Base-by-base conservation (phyloP, 2,888 invertebrate species). In the Orchestes rusci region DNA sequence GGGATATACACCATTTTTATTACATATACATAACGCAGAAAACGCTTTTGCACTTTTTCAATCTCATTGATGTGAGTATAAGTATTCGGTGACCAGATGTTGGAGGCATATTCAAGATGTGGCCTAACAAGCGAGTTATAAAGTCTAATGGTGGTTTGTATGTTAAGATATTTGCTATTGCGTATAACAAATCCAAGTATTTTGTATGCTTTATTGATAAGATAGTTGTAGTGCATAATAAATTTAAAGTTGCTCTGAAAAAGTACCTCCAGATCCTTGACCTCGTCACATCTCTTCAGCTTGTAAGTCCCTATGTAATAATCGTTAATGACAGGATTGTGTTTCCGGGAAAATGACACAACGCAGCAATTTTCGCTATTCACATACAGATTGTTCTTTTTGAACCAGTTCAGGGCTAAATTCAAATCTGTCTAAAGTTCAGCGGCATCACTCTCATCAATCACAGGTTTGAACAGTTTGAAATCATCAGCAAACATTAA, bases 131-230 rank as follows among this genome's bases (percentile, higher is more conserved):
- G 13, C 4, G 30, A 10, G 12, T 8, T 30, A 12, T 30, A 30
- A 30, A 30, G 30, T 30, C 30, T 10, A 10, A 13, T 30, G 4
- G 30, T 13, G 7, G 30, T 30, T 30, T 12, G 8, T 5, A 30
- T 30, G 13, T 12, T 30, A 13, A 30, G 13, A 12, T 30, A 8
- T 10, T 30, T 30, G 13, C 30, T 30, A 12, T 30, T 30, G 7
- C 30, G 30, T 13, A 30, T 30, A 7, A 30, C 12, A 30, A n/a
- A n/a, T 8, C 30, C 30, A 30, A 30, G 30, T 10, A 30, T 12
- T 30, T 13, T 30, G 13, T 30, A 30, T 10, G 30, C 30, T 13
- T 30, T 30, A 30, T 10, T 30, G 4, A 30, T 30, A 10, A 30
- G 7, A 12, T 30, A 30, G 13, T 13, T 30, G 30, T 30, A 12